phyloP scores from a whole-genome alignment of 2,888 invertebrate genomes.

The Drosophila barbarae region DNA sequence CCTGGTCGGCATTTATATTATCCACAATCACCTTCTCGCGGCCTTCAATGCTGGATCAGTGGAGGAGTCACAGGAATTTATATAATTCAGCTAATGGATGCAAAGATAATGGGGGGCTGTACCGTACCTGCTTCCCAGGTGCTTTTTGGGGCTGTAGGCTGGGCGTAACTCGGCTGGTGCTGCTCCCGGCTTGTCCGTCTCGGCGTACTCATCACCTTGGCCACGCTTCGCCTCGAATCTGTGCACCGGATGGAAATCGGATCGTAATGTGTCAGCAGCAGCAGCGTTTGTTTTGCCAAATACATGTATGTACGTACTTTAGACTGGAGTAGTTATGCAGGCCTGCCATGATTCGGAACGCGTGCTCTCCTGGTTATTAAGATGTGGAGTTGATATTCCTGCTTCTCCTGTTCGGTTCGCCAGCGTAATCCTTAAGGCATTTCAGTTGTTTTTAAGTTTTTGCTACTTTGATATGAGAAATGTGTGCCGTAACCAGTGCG shows the following conservation, averaged over 20 bases:
- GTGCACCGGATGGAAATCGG: neutral
- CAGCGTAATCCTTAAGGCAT: conserved; percentile 14
- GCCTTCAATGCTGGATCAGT: conserved; percentile 61
- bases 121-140: conserved; percentile 22
- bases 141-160: conserved; percentile 25
- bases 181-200: conserved; percentile 29
- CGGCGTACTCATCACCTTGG: conserved; percentile 41
- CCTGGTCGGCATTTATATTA: conserved; percentile 64
- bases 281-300: conserved; percentile 4
- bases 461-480: conserved; percentile 4
- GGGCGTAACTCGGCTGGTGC: conserved; percentile 5
- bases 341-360: conserved; percentile 74
- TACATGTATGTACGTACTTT: conserved; percentile 65
- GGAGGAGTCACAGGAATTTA: conserved; percentile 23
- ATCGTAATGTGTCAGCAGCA: neutral
- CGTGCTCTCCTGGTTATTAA: conserved; percentile 5
- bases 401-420: conserved; percentile 2
- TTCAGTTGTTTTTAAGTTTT: conserved; percentile 19
- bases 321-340: conserved; percentile 78
- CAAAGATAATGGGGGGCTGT: conserved; percentile 3
- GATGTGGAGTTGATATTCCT: neutral
- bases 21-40: conserved; percentile 68
- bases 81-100: conserved; percentile 6
- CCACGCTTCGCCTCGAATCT: conserved; percentile 71
- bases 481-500: conserved; percentile 11